Percentiles rank a stretch among this genome's conserved stretches.
These are phyloP conservation scores for Sitta europaea DNA, from an alignment of 2,113 vertebrate genomes.

Conservation along the genomic window DNA sequence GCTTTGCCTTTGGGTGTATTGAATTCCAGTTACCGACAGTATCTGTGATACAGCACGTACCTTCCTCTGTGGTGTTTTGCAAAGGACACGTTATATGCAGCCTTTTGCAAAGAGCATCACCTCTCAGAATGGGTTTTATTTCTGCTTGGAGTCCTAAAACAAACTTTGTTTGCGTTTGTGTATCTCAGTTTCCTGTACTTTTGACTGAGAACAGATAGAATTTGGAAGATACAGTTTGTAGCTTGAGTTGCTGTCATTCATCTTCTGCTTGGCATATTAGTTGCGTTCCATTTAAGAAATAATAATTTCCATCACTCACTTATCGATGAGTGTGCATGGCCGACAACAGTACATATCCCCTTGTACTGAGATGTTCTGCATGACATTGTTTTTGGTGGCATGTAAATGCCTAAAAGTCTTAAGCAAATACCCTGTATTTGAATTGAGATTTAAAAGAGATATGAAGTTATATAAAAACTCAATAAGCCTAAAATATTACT, in stretches of 20 bases:
- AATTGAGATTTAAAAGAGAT: neutral
- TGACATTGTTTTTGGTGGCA: neutral
- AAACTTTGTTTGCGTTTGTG: neutral
- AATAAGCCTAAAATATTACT: neutral
- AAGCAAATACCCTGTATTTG: neutral
- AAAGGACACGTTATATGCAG: neutral
- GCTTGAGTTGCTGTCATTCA: neutral
- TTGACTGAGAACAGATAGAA: neutral
- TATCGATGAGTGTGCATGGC: neutral
- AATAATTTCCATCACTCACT: neutral
- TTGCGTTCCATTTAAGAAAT: neutral
- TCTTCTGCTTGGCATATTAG: neutral
- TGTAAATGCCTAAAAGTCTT: neutral
- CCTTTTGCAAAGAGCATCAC: neutral
- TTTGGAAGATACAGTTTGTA: neutral
- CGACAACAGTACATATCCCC: neutral
- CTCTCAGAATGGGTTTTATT: neutral
- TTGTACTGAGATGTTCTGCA: neutral
- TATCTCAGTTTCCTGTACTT: neutral
- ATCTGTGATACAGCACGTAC: neutral
- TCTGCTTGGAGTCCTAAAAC: neutral
- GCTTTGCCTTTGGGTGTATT: neutral
- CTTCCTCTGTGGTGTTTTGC: neutral
- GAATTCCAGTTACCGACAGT: neutral
- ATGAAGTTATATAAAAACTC: neutral